Base-by-base conservation (phyloP, 2,113 vertebrate species). In the Rhodinocichla rosea region DNA sequence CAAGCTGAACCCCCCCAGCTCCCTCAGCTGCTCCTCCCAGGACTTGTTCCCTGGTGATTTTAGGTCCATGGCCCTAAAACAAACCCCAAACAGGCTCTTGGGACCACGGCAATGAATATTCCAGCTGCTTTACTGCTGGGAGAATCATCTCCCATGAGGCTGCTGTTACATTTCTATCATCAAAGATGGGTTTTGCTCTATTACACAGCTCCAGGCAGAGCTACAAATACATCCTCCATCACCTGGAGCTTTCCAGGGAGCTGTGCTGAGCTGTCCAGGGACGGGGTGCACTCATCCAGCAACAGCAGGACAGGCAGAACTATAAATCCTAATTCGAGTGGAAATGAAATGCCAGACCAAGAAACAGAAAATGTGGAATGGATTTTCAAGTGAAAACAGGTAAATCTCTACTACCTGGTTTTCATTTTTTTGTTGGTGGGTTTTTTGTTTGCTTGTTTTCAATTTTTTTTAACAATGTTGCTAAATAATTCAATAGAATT, bases 131-230 rank as follows among this genome's bases (percentile, higher is more conserved):
- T 35, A 26, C 17, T 18, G 18, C 77, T 42, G 85, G 63, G 26
- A 87, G 64, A 13, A 76, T 79, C 76, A 19, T 33, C 62, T 79
- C 63, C 70, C 35, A 32, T 5, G 22, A 40, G 55, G 59, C 81
- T 89, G 92, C 84, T 73, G 30, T 30, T 70, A 10, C 3, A 5
- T 78, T 83, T 63, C 52, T 55, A 28, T 22, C 30, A 39, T 56
- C 65, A 69, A 2, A 52, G 47, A 30, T 50, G 62, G 50, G 39
- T 1, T 95, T 95, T 87, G 92, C 68, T 84, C 91, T 80, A 1
- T 55, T 92, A 47, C 79, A 47, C 94, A 73, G 86, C 94, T 95
- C 15, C 15, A 7, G 83, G 93, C 91, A 87, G 68, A 75, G 91
- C 83, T 82, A 27, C 47, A 84, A 67, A 78, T 81, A 24, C 49